Evolutionary conservation across 2,797 vertebrate genomes (phyloP).

Genomic region (Galago senegalensis): DNA sequence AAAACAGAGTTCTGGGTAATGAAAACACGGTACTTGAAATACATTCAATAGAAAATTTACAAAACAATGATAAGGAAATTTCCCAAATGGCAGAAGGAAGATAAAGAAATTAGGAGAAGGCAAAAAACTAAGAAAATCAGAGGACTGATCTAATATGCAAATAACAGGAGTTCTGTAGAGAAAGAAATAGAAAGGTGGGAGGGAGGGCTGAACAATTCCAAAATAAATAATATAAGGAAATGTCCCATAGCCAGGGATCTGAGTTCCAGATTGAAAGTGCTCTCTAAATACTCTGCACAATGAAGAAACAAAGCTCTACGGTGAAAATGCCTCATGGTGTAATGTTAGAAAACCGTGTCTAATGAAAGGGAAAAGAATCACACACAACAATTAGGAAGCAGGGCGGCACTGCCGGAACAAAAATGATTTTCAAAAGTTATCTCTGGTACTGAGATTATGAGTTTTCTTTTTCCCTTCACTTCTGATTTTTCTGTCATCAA

Average conservation of each 20-base stretch:
- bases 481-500: constrained; percentile 19
- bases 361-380: background rate
- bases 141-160: background rate
- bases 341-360: background rate
- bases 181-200: background rate
- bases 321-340: background rate
- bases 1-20: constrained; percentile 23
- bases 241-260: background rate
- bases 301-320: background rate
- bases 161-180: background rate
- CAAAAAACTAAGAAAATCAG: background rate
- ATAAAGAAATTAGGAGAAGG: background rate
- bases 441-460: background rate
- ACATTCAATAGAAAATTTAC: constrained; percentile 34
- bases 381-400: background rate
- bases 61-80: constrained; percentile 30
- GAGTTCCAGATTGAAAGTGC: background rate
- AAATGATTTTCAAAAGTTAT: constrained; percentile 8
- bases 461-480: background rate
- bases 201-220: background rate
- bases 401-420: background rate
- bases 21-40: background rate
- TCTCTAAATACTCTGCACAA: background rate
- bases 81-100: constrained; percentile 10
- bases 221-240: background rate